Evolutionary conservation across 2,888 invertebrate species (phyloP).

Genomic region (Hetaerina titia): DNA sequence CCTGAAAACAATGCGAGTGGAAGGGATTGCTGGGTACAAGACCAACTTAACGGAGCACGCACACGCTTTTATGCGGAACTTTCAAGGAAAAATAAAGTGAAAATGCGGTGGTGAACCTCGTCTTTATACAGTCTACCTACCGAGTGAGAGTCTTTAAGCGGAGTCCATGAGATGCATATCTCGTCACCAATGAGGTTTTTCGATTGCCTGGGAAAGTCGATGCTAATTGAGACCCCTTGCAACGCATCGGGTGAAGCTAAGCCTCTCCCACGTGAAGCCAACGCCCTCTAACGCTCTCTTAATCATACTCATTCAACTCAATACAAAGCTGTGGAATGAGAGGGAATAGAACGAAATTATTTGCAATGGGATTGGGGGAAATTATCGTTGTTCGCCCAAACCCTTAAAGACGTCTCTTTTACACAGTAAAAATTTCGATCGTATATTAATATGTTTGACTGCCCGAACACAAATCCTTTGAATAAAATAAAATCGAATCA

Average conservation of each 20-base stretch:
- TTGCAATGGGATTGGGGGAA: too few species aligned
- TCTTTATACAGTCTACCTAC: not conserved
- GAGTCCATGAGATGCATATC: not conserved
- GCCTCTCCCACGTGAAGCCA: slow-evolving; percentile 14
- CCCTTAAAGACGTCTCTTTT: too few species aligned
- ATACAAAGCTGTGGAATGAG: not conserved
- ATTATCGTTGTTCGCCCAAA: too few species aligned
- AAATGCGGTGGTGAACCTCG: slow-evolving; percentile 8
- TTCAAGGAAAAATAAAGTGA: slow-evolving; percentile 26
- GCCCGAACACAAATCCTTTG: too few species aligned
- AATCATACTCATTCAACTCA: not conserved
- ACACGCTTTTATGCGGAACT: slow-evolving; percentile 30
- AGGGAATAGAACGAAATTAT: not conserved
- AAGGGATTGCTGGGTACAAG: not conserved
- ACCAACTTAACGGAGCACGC: slow-evolving; percentile 21
- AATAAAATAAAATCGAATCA: too few species aligned
- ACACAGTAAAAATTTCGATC: too few species aligned
- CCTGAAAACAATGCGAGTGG: slow-evolving; percentile 1
- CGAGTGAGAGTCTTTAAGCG: not conserved
- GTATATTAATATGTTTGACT: too few species aligned
- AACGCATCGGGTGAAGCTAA: not conserved
- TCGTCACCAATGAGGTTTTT: slow-evolving; percentile 18
- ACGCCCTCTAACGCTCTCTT: slow-evolving; percentile 13
- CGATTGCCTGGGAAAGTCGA: slow-evolving; percentile 27
- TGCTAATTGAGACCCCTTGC: slow-evolving; percentile 10